These are phyloP conservation scores for Mizuhopecten yessoensis DNA, from an alignment of 1,140 invertebrate genomes.

Conservation along the genomic window DNA sequence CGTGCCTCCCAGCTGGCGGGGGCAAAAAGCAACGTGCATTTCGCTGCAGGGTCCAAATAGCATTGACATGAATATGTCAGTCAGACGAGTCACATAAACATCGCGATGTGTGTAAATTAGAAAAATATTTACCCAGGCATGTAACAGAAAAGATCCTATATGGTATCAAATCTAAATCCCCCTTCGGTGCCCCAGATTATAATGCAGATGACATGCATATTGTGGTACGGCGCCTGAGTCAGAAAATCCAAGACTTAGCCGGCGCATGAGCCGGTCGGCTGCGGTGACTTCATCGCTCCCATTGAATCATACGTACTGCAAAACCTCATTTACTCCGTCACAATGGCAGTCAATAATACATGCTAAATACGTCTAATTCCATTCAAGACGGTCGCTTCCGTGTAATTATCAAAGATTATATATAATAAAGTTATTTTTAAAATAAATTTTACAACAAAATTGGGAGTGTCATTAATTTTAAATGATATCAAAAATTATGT, in stretches of 20 bases:
- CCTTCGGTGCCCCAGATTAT: not conserved
- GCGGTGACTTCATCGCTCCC: conserved; percentile 2
- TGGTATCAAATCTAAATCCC: not conserved
- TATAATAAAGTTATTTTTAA: not conserved
- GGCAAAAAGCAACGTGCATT: not conserved
- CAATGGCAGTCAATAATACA: not conserved
- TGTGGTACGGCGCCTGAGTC: conserved; percentile 12
- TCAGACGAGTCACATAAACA: not conserved
- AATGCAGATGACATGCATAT: conserved; percentile 34
- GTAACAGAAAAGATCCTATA: not conserved
- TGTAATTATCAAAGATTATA: not conserved
- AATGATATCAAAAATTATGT: not conserved
- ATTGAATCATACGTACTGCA: conserved; percentile 16
- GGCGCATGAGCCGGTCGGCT: conserved; percentile 28
- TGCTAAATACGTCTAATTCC: not conserved
- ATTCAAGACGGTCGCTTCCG: not conserved
- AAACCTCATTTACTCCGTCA: not conserved
- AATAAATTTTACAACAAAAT: not conserved
- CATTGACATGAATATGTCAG: not conserved
- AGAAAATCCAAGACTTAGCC: conserved; percentile 32
- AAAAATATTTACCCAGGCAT: conserved; percentile 5
- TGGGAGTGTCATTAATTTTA: not conserved
- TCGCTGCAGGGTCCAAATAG: not conserved
- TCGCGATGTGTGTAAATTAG: not conserved
- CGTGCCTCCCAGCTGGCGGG: not conserved